phyloP scores from a whole-genome alignment of 2,797 vertebrate genomes.

The Chanos chanos region DNA sequence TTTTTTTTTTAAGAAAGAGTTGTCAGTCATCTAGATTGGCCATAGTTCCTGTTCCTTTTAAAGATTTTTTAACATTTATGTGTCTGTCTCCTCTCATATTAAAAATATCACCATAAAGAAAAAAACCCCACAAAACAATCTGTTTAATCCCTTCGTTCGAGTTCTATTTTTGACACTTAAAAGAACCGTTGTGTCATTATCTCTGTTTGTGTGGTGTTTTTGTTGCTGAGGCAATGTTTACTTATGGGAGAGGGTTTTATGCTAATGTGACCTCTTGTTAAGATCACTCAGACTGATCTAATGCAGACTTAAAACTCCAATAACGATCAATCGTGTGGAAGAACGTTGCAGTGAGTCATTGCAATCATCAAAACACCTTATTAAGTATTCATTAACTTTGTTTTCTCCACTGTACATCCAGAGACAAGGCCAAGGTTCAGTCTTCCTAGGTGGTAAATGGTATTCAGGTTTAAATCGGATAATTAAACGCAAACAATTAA shows the following conservation, averaged over 20 bases:
- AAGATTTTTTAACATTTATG: background rate
- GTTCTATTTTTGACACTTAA: too few relatives aligned
- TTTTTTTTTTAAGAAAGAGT: too few relatives aligned
- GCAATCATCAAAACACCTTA: constrained; percentile 48
- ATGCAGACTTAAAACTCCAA: constrained; percentile 54
- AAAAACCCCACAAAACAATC: too few relatives aligned
- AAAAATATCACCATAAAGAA: too few relatives aligned
- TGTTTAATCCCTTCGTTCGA: too few relatives aligned
- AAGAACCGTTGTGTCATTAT: background rate
- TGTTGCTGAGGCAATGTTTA: constrained; percentile 56
- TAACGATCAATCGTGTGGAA: constrained; percentile 59
- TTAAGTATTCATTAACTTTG: constrained; percentile 53
- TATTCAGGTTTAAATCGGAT: constrained; percentile 16
- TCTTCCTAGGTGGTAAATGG: constrained; percentile 27
- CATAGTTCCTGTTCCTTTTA: too few relatives aligned
- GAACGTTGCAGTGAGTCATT: constrained; percentile 42
- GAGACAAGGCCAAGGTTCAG: constrained; percentile 7
- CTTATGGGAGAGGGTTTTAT: constrained; percentile 57
- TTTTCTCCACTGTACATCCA: constrained; percentile 21
- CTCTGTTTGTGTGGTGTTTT: constrained; percentile 50
- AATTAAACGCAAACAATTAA: constrained; percentile 24
- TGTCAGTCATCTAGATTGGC: too few relatives aligned
- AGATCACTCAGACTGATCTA: constrained; percentile 62
- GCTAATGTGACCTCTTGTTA: constrained; percentile 60
- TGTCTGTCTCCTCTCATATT: background rate